A percentile compares a stretch with the other conserved stretches of the same genome.
Evolutionary conservation across 2,113 vertebrate genomes (phyloP).

Genomic region (Rhegmatorhina hoffmannsi): DNA sequence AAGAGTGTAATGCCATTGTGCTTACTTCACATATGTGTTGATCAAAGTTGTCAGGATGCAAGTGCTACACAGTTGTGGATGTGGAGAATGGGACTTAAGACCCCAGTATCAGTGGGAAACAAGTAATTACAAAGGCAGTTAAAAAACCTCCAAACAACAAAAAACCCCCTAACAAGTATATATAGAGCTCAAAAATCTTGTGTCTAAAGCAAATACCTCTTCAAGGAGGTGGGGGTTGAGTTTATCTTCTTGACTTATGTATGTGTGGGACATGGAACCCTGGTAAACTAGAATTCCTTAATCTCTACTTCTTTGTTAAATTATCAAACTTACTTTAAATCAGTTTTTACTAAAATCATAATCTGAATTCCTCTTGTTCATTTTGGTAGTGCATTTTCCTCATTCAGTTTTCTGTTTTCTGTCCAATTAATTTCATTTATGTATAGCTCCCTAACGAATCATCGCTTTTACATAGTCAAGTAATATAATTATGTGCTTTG

Average conservation of each 20-base stretch:
- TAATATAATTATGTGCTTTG: constrained; percentile 9
- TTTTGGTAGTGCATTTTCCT: constrained; percentile 30
- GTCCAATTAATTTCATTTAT: constrained; percentile 56
- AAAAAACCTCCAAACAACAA: neutral
- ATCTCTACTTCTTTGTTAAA: neutral
- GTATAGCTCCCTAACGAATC: constrained; percentile 35
- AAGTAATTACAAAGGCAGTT: neutral
- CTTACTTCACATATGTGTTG: neutral
- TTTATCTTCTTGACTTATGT: neutral
- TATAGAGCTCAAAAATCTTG: neutral
- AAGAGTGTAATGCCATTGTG: neutral
- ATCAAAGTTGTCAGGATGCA: neutral
- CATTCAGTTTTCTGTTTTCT: constrained; percentile 36
- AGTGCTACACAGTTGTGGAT: accelerated
- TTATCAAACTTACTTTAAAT: neutral
- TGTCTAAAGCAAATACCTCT: neutral
- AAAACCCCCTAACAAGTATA: no score
- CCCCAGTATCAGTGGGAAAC: neutral
- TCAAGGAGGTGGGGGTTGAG: neutral
- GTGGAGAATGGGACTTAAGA: neutral
- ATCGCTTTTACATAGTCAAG: neutral
- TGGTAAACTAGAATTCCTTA: constrained; percentile 16
- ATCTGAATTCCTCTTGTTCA: constrained; percentile 6
- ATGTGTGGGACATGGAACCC: constrained; percentile 10
- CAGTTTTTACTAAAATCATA: constrained; percentile 52